These are phyloP conservation scores for Nomada fucata DNA, from an alignment of 2,888 invertebrate genomes.

Conservation along the genomic window DNA sequence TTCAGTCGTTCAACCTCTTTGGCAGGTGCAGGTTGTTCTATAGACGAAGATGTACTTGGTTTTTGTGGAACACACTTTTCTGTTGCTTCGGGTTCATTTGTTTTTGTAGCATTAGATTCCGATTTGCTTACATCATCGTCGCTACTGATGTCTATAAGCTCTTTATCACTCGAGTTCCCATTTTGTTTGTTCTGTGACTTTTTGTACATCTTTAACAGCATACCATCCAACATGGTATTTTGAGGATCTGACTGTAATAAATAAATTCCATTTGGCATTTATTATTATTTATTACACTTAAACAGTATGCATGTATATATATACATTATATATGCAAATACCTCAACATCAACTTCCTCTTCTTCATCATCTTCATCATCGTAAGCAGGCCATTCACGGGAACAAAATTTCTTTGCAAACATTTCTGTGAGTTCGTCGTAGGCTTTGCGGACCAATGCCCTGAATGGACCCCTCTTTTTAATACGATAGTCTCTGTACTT, in stretches of 20 bases:
- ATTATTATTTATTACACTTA: neutral
- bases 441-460: constrained; percentile 88
- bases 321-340: constrained; percentile 31
- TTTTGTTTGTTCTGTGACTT: constrained; percentile 78
- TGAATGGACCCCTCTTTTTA: constrained; percentile 92
- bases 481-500: constrained; percentile 92
- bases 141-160: constrained; percentile 92
- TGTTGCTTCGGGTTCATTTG: constrained; percentile 24
- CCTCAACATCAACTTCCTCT: constrained; percentile 82
- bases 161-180: constrained; percentile 87
- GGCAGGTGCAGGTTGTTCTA: neutral
- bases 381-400: constrained; percentile 85
- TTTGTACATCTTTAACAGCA: constrained; percentile 85
- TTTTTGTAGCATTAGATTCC: constrained; percentile 55
- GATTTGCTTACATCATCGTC: constrained; percentile 85
- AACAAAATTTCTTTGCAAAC: constrained; percentile 77
- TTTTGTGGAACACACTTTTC: constrained; percentile 33
- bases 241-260: constrained; percentile 74
- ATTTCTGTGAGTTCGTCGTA: constrained; percentile 88
- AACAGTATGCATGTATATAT: neutral
- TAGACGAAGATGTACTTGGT: constrained; percentile 22
- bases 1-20: constrained; percentile 30
- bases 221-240: constrained; percentile 82
- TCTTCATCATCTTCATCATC: constrained; percentile 84
- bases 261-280: constrained; percentile 41